phyloP scores from a whole-genome alignment of 2,888 invertebrate species.

The Thymelicus lineola region DNA sequence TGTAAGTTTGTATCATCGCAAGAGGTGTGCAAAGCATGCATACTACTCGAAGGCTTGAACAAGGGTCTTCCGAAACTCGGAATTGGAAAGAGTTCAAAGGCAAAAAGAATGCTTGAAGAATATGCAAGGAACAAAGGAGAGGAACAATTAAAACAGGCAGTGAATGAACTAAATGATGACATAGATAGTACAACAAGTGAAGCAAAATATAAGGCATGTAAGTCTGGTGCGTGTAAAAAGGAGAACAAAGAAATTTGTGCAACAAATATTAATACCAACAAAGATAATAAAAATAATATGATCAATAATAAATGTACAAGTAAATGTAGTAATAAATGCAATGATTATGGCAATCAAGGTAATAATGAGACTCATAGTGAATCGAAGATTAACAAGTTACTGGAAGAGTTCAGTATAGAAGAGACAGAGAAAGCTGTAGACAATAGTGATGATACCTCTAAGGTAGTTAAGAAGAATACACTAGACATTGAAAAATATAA shows the following conservation, averaged over 20 bases:
- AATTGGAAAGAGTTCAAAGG: slow-evolving; percentile 95
- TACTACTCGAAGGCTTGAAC: slow-evolving; percentile 97
- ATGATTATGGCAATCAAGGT: slow-evolving; percentile 39
- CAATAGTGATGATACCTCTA: not conserved
- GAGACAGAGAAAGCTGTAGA: slow-evolving; percentile 17
- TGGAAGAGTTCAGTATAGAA: slow-evolving; percentile 45
- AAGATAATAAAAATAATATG: slow-evolving; percentile 27
- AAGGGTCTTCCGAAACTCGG: slow-evolving; percentile 95
- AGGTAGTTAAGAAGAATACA: not conserved
- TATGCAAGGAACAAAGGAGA: slow-evolving; percentile 66
- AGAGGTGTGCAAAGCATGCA: slow-evolving; percentile 97
- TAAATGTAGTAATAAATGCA: slow-evolving; percentile 37
- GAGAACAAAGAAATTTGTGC: not conserved
- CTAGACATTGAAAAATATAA: slow-evolving; percentile 38
- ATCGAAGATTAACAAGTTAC: slow-evolving; percentile 42
- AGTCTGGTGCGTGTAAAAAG: slow-evolving; percentile 49
- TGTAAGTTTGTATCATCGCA: slow-evolving; percentile 98
- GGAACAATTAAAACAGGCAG: slow-evolving; percentile 48
- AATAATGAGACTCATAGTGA: slow-evolving; percentile 39
- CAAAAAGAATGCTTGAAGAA: slow-evolving; percentile 87
- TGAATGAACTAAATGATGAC: slow-evolving; percentile 60
- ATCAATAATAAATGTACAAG: slow-evolving; percentile 42
- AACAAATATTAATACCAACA: slow-evolving; percentile 26
- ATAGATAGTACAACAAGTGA: slow-evolving; percentile 44
- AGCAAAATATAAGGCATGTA: slow-evolving; percentile 49